Conservation (phyloP, 1,140 invertebrate species). For the Bactericera cockerelli region DNA sequence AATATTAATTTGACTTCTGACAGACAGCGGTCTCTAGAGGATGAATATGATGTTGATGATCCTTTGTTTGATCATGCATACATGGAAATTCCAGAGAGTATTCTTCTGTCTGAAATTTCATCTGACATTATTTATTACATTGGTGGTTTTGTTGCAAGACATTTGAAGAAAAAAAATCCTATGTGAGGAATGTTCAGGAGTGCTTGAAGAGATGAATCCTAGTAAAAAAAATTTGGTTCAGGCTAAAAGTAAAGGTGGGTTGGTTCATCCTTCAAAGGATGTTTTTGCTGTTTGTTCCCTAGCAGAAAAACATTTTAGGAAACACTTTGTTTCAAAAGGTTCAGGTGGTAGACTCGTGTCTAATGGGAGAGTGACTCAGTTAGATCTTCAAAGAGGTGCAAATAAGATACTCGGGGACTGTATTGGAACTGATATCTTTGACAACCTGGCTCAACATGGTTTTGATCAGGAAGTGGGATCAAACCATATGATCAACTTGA, state of each 20-base stretch:
- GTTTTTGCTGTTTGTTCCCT: neutral
- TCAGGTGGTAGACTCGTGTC: neutral
- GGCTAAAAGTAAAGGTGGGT: neutral
- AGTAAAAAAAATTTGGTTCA: neutral
- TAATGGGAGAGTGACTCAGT: neutral
- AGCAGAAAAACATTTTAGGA: conserved; percentile 2
- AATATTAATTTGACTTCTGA: conserved; percentile 3
- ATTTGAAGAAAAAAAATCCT: conserved; percentile 8
- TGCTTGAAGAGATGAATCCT: neutral
- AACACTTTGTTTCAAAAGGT: neutral
- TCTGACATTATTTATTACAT: conserved; percentile 11
- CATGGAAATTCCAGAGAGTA: conserved; percentile 6
- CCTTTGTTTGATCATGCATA: conserved; percentile 11
- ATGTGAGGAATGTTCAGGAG: neutral
- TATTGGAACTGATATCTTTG: conserved; percentile 2
- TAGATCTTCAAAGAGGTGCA: neutral
- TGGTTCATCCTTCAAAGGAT: neutral
- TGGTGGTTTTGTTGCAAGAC: conserved; percentile 12
- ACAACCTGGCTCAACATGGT: neutral
- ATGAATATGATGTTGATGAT: conserved; percentile 11
- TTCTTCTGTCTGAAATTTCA: conserved; percentile 7
- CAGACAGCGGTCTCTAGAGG: conserved; percentile 8
- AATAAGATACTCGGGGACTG: neutral
- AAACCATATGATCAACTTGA: conserved; percentile 5
- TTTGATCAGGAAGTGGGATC: neutral